Evolutionary conservation across 2,797 vertebrate species (phyloP).

Genomic region (Glyptemys insculpta): DNA sequence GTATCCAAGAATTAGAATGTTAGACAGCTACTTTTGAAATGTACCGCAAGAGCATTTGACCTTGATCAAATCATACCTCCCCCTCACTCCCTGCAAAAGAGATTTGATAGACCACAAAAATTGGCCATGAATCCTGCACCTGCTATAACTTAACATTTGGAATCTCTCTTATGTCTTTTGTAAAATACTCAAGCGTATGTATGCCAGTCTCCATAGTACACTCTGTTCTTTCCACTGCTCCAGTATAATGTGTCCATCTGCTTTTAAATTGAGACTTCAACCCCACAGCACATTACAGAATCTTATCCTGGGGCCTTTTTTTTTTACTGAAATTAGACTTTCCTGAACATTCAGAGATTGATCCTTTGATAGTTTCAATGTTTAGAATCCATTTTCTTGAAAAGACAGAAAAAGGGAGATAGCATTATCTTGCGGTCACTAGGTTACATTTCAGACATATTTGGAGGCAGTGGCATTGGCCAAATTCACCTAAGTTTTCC

Average conservation of each 20-base stretch:
- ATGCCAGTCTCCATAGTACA: conserved; percentile 1
- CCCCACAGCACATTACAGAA: neutral
- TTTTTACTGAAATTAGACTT: neutral
- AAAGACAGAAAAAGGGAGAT: conserved; percentile 1
- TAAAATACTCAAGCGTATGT: conserved; percentile 14
- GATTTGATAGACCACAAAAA: conserved; percentile 51
- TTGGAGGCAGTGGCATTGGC: neutral
- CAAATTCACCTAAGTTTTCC: neutral
- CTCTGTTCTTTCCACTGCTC: conserved; percentile 27
- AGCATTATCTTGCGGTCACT: neutral
- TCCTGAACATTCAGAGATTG: neutral
- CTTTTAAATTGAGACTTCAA: neutral
- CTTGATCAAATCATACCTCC: conserved; percentile 41
- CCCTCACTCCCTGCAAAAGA: conserved; percentile 46
- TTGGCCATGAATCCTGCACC: conserved; percentile 23
- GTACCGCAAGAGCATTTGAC: conserved; percentile 10
- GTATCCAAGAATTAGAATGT: conserved; percentile 29
- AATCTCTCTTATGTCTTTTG: conserved; percentile 28
- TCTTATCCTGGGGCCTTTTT: neutral
- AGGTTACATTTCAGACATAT: neutral
- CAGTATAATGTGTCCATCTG: neutral
- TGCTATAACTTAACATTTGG: conserved; percentile 31
- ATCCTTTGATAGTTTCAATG: neutral
- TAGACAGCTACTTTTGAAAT: conserved; percentile 2
- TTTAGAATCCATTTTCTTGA: neutral